These are phyloP conservation scores for Amphipoea oculea DNA, from an alignment of 2,888 invertebrate genomes.

Conservation along the genomic window DNA sequence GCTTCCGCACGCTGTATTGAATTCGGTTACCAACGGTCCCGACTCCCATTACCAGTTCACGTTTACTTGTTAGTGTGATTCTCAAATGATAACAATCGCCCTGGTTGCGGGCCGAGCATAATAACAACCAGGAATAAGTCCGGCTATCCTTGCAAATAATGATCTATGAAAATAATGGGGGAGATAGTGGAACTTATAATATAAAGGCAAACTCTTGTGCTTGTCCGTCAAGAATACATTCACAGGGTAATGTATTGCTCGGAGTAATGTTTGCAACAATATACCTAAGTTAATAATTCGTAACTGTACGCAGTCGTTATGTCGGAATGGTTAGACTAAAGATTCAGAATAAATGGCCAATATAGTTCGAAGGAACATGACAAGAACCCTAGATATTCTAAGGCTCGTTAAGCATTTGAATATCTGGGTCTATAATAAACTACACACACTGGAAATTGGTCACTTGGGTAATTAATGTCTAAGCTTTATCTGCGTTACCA, in stretches of 20 bases:
- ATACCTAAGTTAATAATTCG: slow-evolving; percentile 24
- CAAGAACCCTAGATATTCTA: slow-evolving; percentile 40
- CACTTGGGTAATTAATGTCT: slow-evolving; percentile 51
- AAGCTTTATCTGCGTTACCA: slow-evolving; percentile 35
- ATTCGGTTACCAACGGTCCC: slow-evolving; percentile 83
- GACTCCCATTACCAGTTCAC: slow-evolving; percentile 83
- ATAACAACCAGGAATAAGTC: slow-evolving; percentile 72
- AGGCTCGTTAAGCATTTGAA: slow-evolving; percentile 38
- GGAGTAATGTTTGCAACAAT: slow-evolving; percentile 7
- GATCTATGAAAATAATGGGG: slow-evolving; percentile 47
- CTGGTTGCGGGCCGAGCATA: slow-evolving; percentile 71
- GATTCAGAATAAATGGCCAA: slow-evolving; percentile 39
- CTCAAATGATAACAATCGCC: slow-evolving; percentile 85
- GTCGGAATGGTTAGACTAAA: slow-evolving; percentile 41
- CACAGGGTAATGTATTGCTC: slow-evolving; percentile 27
- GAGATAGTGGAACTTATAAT: slow-evolving; percentile 23
- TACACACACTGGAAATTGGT: slow-evolving; percentile 44
- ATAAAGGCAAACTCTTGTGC: slow-evolving; percentile 15
- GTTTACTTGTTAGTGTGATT: slow-evolving; percentile 88
- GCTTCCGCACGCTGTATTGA: slow-evolving; percentile 87
- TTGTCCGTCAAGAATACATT: slow-evolving; percentile 39
- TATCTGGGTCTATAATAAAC: slow-evolving; percentile 37
- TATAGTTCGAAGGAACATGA: slow-evolving; percentile 41
- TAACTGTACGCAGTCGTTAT: slow-evolving; percentile 34
- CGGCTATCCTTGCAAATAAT: slow-evolving; percentile 63